Evolutionary conservation across 2,797 vertebrate genomes (phyloP).

Genomic region (Syndactyla subalaris): DNA sequence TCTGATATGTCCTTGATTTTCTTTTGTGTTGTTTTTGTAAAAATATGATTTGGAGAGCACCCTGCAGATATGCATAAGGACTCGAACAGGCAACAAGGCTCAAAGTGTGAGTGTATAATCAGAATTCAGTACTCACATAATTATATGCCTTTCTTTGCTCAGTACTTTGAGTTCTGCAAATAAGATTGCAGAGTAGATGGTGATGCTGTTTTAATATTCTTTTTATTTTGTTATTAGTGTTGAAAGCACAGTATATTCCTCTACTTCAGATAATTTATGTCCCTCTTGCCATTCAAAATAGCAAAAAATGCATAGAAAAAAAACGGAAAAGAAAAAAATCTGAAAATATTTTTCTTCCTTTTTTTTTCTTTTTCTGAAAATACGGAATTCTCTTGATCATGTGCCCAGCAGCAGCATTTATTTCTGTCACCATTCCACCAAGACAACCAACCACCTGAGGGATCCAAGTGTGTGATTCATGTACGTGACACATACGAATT

Average conservation of each 20-base stretch:
- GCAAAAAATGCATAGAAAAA: neutral
- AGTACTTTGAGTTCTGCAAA: neutral
- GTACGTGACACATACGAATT: too few relatives aligned
- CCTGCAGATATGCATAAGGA: neutral
- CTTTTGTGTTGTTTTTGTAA: neutral
- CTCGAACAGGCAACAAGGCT: neutral
- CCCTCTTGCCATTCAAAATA: neutral
- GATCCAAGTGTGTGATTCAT: neutral
- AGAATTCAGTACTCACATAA: neutral
- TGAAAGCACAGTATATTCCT: neutral
- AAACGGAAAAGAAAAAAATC: accelerated
- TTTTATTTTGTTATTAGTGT: neutral
- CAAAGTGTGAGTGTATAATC: neutral
- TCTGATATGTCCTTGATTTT: neutral
- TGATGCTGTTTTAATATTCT: neutral
- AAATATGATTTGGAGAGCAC: neutral
- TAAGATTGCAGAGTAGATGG: neutral
- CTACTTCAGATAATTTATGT: neutral
- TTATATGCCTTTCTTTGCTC: neutral
- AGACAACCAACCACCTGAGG: neutral
- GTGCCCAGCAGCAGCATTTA: neutral
- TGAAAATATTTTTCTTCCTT: neutral
- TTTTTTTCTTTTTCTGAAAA: neutral
- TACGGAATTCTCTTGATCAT: neutral
- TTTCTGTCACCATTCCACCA: neutral